A percentile compares a stretch with the other conserved stretches of the same genome.
phyloP scores from a whole-genome alignment of 2,797 vertebrate species.

The Pampus argenteus region DNA sequence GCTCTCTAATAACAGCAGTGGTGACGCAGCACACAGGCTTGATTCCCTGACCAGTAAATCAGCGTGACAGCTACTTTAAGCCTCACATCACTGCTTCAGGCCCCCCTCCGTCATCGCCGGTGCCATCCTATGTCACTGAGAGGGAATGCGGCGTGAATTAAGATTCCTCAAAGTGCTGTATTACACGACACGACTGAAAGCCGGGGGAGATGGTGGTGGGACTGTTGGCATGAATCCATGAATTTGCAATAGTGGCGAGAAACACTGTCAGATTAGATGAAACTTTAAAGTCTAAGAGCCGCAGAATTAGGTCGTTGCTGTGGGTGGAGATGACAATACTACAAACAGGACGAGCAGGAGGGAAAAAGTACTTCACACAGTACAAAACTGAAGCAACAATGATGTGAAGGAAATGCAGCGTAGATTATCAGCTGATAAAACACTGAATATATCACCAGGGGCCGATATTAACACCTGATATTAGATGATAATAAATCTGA shows the following conservation, averaged over 20 bases:
- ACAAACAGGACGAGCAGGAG: neutral
- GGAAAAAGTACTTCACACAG: neutral
- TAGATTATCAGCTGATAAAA: neutral
- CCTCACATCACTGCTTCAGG: conserved; percentile 54
- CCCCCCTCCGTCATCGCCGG: conserved; percentile 37
- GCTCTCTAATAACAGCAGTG: conserved; percentile 67
- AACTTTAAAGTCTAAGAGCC: conserved; percentile 34
- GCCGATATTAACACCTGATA: neutral
- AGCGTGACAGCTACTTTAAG: conserved; percentile 79
- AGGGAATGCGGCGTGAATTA: conserved; percentile 53
- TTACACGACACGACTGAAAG: conserved; percentile 49
- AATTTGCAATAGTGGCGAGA: conserved; percentile 35
- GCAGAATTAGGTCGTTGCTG: conserved; percentile 36
- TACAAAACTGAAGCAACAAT: neutral
- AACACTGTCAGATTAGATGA: conserved; percentile 46
- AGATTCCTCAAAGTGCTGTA: conserved; percentile 57
- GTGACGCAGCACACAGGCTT: conserved; percentile 65
- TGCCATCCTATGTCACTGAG: conserved; percentile 50
- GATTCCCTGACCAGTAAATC: conserved; percentile 75
- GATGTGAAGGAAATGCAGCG: neutral
- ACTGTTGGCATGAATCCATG: conserved; percentile 36
- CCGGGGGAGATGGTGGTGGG: conserved; percentile 7
- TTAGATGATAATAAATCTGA: neutral
- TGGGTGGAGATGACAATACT: neutral
- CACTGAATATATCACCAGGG: too few species aligned